Conservation (phyloP, 1,140 invertebrate species). For the Lucilia sericata region DNA sequence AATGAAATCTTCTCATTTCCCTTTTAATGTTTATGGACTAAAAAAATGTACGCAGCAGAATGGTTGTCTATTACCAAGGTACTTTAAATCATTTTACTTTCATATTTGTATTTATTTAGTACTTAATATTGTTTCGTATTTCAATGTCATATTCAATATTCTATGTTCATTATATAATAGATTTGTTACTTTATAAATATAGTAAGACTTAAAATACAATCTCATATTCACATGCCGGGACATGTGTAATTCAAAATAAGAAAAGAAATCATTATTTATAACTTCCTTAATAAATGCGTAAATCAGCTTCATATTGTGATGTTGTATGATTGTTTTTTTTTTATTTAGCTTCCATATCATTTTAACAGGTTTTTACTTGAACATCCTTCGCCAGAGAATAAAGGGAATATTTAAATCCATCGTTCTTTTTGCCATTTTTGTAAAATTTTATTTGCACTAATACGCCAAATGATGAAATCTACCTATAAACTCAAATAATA, state of each 20-base stretch:
- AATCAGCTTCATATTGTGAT: slow-evolving; percentile 17
- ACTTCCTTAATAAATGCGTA: slow-evolving; percentile 33
- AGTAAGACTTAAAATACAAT: neutral
- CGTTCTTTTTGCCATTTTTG: neutral
- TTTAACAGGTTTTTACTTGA: neutral
- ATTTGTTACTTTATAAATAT: neutral
- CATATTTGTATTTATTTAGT: neutral
- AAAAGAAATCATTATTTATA: slow-evolving; percentile 30
- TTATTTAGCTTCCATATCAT: neutral
- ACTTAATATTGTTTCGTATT: neutral
- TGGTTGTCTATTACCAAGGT: neutral
- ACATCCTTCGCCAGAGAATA: no score
- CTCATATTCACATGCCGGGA: neutral
- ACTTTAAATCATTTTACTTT: neutral
- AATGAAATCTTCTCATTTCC: slow-evolving; percentile 20
- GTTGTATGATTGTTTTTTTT: no score
- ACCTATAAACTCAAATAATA: no score
- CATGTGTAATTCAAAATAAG: neutral
- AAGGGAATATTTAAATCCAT: neutral
- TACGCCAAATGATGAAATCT: no score
- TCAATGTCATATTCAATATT: slow-evolving; percentile 24
- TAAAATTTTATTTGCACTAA: no score
- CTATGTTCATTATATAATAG: slow-evolving; percentile 19
- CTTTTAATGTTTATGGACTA: neutral
- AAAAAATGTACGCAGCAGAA: neutral